A percentile compares a stretch with the other conserved stretches of the same genome.
Conservation (phyloP, 1,140 invertebrate species). For the Penaeus vannamei region DNA sequence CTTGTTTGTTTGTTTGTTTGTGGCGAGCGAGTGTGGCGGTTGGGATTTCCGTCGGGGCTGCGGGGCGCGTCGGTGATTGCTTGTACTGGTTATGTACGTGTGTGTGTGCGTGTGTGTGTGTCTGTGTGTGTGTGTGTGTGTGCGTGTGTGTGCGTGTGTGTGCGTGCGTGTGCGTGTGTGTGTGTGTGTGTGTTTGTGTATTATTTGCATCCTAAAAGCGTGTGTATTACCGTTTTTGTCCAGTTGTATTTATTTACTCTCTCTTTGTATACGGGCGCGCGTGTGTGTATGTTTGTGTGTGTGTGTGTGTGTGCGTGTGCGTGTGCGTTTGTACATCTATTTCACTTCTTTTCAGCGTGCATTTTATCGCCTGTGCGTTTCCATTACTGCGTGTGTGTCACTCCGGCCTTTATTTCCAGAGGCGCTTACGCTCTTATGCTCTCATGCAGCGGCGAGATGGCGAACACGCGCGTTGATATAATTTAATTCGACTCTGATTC, state of each 20-base stretch:
- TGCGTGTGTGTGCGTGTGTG: neutral
- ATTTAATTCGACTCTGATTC: no score
- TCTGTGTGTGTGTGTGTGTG: constrained; percentile 24
- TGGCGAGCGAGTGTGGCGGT: neutral
- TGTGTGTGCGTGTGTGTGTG: neutral
- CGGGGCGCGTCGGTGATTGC: neutral
- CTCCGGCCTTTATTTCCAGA: neutral
- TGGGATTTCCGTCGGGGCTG: neutral
- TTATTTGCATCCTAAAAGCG: no score
- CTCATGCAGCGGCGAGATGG: neutral
- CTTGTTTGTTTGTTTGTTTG: neutral
- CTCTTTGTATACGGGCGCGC: no score
- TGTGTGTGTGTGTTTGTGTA: neutral
- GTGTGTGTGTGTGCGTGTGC: constrained; percentile 1
- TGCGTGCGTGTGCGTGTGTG: neutral
- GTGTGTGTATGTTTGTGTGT: constrained; percentile 25
- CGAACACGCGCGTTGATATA: no score
- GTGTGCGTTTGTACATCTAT: neutral
- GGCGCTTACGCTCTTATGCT: neutral
- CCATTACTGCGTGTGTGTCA: neutral
- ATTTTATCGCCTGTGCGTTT: constrained; percentile 32
- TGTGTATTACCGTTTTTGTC: no score
- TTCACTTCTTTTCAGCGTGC: neutral
- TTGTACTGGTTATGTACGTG: neutral
- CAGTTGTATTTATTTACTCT: no score